These are phyloP conservation scores for Baronia brevicornis DNA, from an alignment of 2,888 invertebrate species.

Conservation along the genomic window DNA sequence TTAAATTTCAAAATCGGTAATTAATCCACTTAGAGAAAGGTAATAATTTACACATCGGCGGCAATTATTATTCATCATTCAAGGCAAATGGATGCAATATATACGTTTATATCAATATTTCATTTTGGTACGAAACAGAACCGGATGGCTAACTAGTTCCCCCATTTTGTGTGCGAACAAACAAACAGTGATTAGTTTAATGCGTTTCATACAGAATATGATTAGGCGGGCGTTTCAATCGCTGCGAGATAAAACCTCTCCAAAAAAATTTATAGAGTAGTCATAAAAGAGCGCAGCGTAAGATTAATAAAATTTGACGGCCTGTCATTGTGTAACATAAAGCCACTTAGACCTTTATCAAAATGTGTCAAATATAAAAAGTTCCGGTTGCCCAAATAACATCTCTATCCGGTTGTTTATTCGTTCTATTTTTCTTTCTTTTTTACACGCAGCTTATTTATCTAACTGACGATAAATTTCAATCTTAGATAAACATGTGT, in stretches of 20 bases:
- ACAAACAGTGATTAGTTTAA: constrained; percentile 36
- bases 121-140: constrained; percentile 54
- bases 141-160: constrained; percentile 54
- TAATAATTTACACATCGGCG: constrained; percentile 48
- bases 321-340: constrained; percentile 47
- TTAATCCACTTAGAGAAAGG: constrained; percentile 60
- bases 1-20: constrained; percentile 43
- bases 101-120: constrained; percentile 55
- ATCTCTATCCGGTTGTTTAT: constrained; percentile 18
- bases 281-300: constrained; percentile 52
- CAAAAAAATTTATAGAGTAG: constrained; percentile 63
- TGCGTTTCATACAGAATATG: constrained; percentile 60
- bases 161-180: constrained; percentile 47
- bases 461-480: constrained; percentile 18
- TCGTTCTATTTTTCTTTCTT: constrained; percentile 18
- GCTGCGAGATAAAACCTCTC: constrained; percentile 56
- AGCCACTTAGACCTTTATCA: constrained; percentile 33
- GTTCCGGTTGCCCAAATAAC: constrained; percentile 15
- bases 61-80: constrained; percentile 64
- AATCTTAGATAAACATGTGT: constrained; percentile 24
- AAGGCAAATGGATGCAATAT: constrained; percentile 61
- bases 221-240: constrained; percentile 54
- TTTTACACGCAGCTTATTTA: constrained; percentile 13
- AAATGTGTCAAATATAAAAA: constrained; percentile 25
- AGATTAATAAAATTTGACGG: constrained; percentile 62